Conservation (phyloP, 2,888 invertebrate species). For the Rhingia rostrata region DNA sequence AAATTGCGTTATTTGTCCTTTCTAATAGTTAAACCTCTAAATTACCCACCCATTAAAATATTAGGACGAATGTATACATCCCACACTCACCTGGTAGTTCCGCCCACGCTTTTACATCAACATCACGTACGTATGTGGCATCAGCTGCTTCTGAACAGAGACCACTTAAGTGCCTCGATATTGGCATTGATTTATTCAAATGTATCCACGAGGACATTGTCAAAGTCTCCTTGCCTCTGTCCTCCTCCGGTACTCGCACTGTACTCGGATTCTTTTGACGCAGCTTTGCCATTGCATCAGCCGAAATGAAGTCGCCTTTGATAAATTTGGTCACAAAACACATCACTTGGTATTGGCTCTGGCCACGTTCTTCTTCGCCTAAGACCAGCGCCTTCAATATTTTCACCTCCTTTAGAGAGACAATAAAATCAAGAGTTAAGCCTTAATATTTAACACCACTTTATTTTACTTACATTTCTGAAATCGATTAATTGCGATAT, state of each 20-base stretch:
- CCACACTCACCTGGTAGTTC: slow-evolving; percentile 88
- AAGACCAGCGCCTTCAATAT: slow-evolving; percentile 94
- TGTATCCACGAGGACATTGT: slow-evolving; percentile 93
- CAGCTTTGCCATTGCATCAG: slow-evolving; percentile 97
- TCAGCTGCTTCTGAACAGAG: slow-evolving; percentile 91
- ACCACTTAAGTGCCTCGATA: slow-evolving; percentile 89
- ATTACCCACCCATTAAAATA: too few species aligned
- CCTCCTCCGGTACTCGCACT: slow-evolving; percentile 94
- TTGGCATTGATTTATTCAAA: slow-evolving; percentile 86
- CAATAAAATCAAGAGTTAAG: slow-evolving; percentile 33
- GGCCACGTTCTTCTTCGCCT: slow-evolving; percentile 96
- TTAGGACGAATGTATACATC: too few species aligned
- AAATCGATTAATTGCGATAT: slow-evolving; percentile 97
- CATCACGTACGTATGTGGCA: slow-evolving; percentile 89
- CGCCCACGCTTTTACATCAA: slow-evolving; percentile 91
- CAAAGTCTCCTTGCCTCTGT: slow-evolving; percentile 91
- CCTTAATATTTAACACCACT: too few species aligned
- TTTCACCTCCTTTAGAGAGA: slow-evolving; percentile 91
- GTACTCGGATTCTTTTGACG: slow-evolving; percentile 95
- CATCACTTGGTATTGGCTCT: slow-evolving; percentile 93
- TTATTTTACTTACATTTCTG: slow-evolving; percentile 89
- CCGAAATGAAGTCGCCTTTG: slow-evolving; percentile 96
- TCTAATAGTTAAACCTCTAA: too few species aligned
- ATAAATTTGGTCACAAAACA: slow-evolving; percentile 95
- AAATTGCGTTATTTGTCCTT: too few species aligned